Evolutionary conservation across 2,888 invertebrate genomes (phyloP).

Genomic region (Lithosia quadra): DNA sequence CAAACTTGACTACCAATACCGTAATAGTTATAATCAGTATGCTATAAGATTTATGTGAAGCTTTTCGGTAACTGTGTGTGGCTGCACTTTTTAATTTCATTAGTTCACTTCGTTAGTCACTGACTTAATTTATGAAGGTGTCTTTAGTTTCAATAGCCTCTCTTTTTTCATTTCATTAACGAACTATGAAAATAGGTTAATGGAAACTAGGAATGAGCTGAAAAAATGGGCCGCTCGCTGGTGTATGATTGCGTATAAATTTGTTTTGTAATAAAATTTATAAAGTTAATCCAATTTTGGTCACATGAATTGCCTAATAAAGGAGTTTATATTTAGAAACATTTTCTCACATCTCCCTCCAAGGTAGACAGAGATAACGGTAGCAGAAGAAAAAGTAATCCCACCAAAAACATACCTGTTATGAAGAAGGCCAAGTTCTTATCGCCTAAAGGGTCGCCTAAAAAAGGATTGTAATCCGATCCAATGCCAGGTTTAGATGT

Average conservation of each 20-base stretch:
- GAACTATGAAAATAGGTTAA: slow-evolving; percentile 4
- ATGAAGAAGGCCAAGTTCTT: too few species aligned
- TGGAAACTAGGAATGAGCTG: too few species aligned
- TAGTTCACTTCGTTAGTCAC: background rate
- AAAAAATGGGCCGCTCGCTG: slow-evolving; percentile 2
- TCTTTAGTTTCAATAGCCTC: slow-evolving; percentile 4
- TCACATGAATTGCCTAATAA: background rate
- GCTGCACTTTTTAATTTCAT: background rate
- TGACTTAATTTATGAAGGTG: background rate
- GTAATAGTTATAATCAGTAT: background rate
- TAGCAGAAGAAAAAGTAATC: too few species aligned
- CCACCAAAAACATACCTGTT: too few species aligned
- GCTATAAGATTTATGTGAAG: slow-evolving; percentile 3
- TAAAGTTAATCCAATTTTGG: background rate
- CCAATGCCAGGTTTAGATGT: too few species aligned
- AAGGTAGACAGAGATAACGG: too few species aligned
- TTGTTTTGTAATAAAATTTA: background rate
- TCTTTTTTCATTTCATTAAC: slow-evolving; percentile 1
- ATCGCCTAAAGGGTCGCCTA: too few species aligned
- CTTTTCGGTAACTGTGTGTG: background rate
- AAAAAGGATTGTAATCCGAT: too few species aligned
- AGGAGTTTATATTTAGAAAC: background rate
- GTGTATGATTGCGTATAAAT: background rate
- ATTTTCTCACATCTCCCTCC: too few species aligned
- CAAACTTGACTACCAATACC: background rate